Evolutionary conservation across 2,113 vertebrate species (phyloP).

Genomic region (Tetrao urogallus): DNA sequence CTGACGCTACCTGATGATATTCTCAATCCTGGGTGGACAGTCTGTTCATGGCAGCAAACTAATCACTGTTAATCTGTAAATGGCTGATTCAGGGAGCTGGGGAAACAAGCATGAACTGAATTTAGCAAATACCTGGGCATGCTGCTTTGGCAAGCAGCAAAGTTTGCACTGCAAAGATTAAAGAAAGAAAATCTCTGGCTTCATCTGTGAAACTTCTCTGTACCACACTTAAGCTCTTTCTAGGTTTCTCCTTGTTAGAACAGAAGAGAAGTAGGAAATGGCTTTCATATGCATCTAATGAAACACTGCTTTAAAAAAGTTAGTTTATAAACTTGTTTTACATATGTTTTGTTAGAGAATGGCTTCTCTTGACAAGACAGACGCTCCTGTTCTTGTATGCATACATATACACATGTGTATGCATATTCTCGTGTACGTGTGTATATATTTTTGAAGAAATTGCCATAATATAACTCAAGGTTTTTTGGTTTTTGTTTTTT

Average conservation of each 20-base stretch:
- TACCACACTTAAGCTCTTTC: not conserved
- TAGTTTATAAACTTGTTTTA: not conserved
- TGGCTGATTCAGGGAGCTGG: not conserved
- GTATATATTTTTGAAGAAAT: not conserved
- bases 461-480: not conserved
- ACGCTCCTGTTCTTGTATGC: not conserved
- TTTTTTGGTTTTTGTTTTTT: not conserved
- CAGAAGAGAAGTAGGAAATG: not conserved
- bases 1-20: not conserved
- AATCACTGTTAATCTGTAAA: not conserved
- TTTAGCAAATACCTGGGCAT: not conserved
- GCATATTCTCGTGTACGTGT: not conserved
- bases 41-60: not conserved
- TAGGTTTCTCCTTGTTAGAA: not conserved
- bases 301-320: not conserved
- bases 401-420: not conserved
- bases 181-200: not conserved
- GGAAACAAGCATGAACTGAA: not conserved
- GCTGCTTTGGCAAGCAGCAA: not conserved
- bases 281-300: not conserved
- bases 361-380: not conserved
- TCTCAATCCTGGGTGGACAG: not conserved
- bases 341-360: not conserved
- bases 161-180: not conserved
- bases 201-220: not conserved